These are phyloP conservation scores for Tridacna gigas DNA, from an alignment of 2,888 invertebrate genomes.

Conservation along the genomic window DNA sequence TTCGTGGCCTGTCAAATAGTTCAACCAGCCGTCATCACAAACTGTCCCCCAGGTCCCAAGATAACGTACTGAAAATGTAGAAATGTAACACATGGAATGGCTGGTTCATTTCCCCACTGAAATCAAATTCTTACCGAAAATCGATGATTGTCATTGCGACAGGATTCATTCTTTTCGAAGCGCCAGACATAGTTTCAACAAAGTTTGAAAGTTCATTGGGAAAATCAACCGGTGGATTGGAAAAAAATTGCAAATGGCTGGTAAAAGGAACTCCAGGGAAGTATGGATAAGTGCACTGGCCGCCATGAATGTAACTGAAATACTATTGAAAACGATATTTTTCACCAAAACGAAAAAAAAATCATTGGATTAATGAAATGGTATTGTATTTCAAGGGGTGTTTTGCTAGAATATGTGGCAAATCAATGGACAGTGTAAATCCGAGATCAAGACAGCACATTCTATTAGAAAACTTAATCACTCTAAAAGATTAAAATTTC, in stretches of 20 bases:
- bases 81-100: not conserved
- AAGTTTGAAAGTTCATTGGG: not conserved
- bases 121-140: not conserved
- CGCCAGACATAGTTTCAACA: not conserved
- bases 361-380: no score
- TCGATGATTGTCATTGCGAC: not conserved
- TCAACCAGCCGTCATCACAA: slow-evolving; percentile 5
- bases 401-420: no score
- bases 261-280: not conserved
- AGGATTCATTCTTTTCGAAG: not conserved
- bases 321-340: no score
- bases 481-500: no score
- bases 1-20: slow-evolving; percentile 2
- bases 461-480: no score
- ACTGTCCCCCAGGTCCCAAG: slow-evolving; percentile 5
- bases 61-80: not conserved
- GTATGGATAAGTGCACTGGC: not conserved
- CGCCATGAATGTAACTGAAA: not conserved
- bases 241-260: not conserved
- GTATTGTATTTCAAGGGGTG: no score
- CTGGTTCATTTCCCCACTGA: not conserved
- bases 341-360: no score
- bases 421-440: no score
- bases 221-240: not conserved
- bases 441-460: no score